Percentiles rank a stretch among this genome's conserved stretches.
Conservation (phyloP, 1,140 invertebrate genomes). For the Rhagoletis pomonella region DNA sequence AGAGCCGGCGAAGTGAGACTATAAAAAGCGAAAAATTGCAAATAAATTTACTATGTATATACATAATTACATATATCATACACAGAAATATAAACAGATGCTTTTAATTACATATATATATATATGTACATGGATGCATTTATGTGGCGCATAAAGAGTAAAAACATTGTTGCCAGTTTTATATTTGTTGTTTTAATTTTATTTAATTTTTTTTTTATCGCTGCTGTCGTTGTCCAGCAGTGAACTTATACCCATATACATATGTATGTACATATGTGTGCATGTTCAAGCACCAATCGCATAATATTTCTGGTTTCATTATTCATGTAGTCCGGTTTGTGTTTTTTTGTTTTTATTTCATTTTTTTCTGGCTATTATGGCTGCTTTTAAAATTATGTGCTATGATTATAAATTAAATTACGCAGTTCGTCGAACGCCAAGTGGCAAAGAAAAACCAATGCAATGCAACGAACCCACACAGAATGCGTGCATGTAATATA, state of each 20-base stretch:
- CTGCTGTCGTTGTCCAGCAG: slow-evolving; percentile 29
- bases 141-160: not conserved
- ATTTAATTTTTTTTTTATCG: not conserved
- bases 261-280: not conserved
- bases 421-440: slow-evolving; percentile 26
- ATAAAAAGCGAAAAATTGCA: not conserved
- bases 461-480: not conserved
- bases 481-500: too few species aligned
- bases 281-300: not conserved
- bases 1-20: not conserved
- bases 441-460: not conserved
- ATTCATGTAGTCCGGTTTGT: not conserved
- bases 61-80: too few species aligned
- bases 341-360: not conserved
- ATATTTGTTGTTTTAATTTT: not conserved
- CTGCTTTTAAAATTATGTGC: slow-evolving; percentile 32
- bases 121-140: not conserved
- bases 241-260: not conserved
- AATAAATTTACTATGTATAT: not conserved
- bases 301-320: slow-evolving; percentile 31
- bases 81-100: too few species aligned
- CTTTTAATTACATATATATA: not conserved
- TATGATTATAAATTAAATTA: slow-evolving; percentile 47
- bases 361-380: not conserved
- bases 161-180: not conserved